Evolutionary conservation across 2,113 vertebrate species (phyloP).

Genomic region (Anguilla japonica): DNA sequence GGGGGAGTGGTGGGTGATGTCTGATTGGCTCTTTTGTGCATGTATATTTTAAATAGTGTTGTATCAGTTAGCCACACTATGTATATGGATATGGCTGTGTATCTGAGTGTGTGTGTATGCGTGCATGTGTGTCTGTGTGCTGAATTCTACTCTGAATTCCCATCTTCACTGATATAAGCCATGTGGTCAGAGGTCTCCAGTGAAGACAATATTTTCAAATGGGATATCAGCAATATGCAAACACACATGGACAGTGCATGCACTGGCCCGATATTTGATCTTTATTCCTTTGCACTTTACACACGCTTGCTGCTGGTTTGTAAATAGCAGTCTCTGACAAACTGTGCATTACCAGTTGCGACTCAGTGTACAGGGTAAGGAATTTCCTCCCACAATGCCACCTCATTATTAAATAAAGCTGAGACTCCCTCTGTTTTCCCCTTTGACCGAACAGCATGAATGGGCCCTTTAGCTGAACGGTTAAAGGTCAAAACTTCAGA

Average conservation of each 20-base stretch:
- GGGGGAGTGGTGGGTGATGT: conserved; percentile 22
- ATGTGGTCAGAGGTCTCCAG: conserved; percentile 38
- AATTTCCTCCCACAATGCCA: conserved; percentile 51
- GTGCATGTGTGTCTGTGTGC: background rate
- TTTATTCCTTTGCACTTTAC: conserved; percentile 40
- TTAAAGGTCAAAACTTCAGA: background rate
- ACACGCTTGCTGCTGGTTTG: conserved; percentile 30
- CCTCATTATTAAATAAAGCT: conserved; percentile 49
- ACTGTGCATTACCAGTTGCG: conserved; percentile 47
- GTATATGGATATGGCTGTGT: too few species aligned
- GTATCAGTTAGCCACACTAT: too few species aligned
- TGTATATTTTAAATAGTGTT: too few species aligned
- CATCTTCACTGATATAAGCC: conserved; percentile 26
- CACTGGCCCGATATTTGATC: conserved; percentile 26
- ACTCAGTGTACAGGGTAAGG: conserved; percentile 48
- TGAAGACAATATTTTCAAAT: conserved; percentile 42
- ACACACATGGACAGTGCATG: conserved; percentile 47
- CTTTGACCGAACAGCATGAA: background rate
- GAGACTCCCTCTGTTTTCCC: conserved; percentile 47
- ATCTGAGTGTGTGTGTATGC: background rate
- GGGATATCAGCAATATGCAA: conserved; percentile 17
- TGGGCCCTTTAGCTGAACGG: background rate
- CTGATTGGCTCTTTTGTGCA: background rate
- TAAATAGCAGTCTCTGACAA: conserved; percentile 39
- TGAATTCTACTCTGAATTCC: conserved; percentile 26